phyloP scores from a whole-genome alignment of 1,140 invertebrate genomes.

The Zaprionus capensis region DNA sequence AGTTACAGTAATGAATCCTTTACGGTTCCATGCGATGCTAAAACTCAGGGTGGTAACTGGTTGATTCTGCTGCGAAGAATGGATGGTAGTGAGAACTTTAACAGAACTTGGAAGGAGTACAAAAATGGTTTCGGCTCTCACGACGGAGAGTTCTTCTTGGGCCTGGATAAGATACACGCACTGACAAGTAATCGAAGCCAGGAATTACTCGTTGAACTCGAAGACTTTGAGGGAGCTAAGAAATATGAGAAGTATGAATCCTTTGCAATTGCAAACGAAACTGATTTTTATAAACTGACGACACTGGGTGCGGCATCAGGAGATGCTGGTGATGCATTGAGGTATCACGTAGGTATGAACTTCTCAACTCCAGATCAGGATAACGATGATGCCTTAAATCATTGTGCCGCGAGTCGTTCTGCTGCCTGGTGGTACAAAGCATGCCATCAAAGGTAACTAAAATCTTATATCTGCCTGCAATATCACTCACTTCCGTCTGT shows the following conservation, averaged over 20 bases:
- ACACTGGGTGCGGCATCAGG: background rate
- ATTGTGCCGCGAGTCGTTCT: background rate
- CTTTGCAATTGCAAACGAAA: slow-evolving; percentile 2
- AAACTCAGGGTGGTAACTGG: background rate
- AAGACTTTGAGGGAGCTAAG: background rate
- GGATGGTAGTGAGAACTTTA: background rate
- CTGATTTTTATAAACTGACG: background rate
- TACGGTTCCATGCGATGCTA: background rate
- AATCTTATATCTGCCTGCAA: background rate
- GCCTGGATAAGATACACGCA: background rate
- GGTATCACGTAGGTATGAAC: background rate
- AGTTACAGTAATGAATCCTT: background rate
- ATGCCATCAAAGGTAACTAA: background rate
- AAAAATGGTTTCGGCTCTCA: background rate
- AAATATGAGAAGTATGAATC: background rate
- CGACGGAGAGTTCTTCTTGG: background rate
- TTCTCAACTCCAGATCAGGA: background rate
- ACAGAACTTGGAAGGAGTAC: background rate
- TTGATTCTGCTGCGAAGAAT: background rate
- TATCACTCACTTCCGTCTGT: background rate
- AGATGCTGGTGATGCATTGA: background rate
- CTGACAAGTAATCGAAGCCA: background rate
- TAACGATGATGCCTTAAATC: background rate
- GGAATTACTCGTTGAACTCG: background rate
- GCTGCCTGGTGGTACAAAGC: background rate